Evolutionary conservation across 2,797 vertebrate species (phyloP), one percentile per base, ranked within the genome.

Genomic region (Hipposideros larvatus): DNA sequence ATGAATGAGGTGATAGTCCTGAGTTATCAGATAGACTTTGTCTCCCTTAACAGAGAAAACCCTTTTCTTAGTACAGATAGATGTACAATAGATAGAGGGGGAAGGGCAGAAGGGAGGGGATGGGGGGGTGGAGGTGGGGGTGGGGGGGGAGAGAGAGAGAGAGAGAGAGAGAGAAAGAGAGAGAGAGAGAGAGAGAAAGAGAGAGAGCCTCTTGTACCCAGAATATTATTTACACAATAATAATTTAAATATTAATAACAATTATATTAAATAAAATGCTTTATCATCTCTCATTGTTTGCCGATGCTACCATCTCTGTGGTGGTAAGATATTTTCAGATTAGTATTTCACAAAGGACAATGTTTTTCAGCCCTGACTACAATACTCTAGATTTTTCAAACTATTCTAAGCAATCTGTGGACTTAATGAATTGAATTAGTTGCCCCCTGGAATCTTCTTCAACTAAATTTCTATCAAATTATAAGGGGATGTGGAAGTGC

Each of bases 191-290:
- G 65, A 57, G 26, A 46, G 0, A 48, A 28, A 53, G 7, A 89
- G n/a, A 86, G 26, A 57, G 63, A 41, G 16, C 48, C 0, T 63
- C 24, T 66, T 84, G 37, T 41, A 74, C n/a, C 1, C 5, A 80
- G 55, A 82, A 68, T 90, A 70, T 19, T 57, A 61, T 86, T 90
- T 90, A 53, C 22, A 70, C 53, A 82, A 85, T 78, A 92, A 90
- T 75, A 96, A 90, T 90, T 90, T 53, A 78, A 73, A 19, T 78
- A 84, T 85, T 75, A 85, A 80, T 88, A 80, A 84, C 59, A 57
- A 63, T 51, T 73, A 70, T 41, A 61, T 61, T 63, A 63, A 75
- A 18, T 71, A 15, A 86, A 75, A 7, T 55, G 22, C 6, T 75
- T 71, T 51, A 53, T 73, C 31, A 70, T 70, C 66, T 71, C 41